Conservation (phyloP, 2,113 vertebrate species). For the Gracilinanus agilis region DNA sequence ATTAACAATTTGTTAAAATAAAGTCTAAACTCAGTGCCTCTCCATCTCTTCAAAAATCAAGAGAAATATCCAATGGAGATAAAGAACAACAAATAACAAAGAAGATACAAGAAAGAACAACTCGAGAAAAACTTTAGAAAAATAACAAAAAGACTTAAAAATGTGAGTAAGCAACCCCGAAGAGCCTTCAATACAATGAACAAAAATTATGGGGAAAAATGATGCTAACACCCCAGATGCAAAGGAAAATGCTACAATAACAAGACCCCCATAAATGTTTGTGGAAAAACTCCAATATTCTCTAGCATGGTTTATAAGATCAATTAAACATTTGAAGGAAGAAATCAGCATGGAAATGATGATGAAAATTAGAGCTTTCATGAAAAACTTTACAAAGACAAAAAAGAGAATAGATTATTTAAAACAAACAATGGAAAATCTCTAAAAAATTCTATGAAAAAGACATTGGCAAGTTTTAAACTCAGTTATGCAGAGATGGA, state of each 20-base stretch:
- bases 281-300: background rate
- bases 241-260: background rate
- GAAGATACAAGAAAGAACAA: background rate
- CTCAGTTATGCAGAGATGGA: background rate
- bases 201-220: background rate
- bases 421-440: background rate
- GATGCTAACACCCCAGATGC: background rate
- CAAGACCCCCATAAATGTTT: background rate
- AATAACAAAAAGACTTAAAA: background rate
- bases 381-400: background rate
- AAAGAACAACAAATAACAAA: background rate
- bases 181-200: background rate
- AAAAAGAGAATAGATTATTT: slow-evolving; percentile 3
- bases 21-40: background rate
- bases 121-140: background rate
- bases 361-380: background rate
- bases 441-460: background rate
- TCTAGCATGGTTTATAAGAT: background rate
- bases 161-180: background rate
- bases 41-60: background rate
- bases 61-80: background rate
- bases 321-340: background rate
- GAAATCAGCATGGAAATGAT: background rate
- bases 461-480: background rate
- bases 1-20: background rate